A percentile compares a stretch with the other conserved stretches of the same genome.
phyloP scores from a whole-genome alignment of 2,888 invertebrate genomes.

The Digitonthophagus gazella region DNA sequence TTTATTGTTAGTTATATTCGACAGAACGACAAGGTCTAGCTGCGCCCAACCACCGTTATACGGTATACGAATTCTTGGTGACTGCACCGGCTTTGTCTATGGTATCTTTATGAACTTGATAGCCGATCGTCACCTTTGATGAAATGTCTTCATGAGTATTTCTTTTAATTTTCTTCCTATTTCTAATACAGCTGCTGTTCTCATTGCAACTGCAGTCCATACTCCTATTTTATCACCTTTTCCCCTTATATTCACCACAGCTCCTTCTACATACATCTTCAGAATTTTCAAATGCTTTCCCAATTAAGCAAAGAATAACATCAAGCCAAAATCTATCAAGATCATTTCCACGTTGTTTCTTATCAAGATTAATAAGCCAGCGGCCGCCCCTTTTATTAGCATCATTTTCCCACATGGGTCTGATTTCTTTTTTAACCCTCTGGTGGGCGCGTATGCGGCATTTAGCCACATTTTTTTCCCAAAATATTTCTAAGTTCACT shows the following conservation, averaged over 20 bases:
- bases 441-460: no score
- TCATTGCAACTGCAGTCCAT: constrained; percentile 87
- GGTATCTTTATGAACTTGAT: constrained; percentile 82
- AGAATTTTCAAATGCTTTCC: constrained; percentile 93
- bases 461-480: no score
- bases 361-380: constrained; percentile 86
- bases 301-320: constrained; percentile 84
- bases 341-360: constrained; percentile 71
- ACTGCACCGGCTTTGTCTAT: constrained; percentile 80
- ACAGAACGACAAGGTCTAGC: constrained; percentile 22
- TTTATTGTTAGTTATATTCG: constrained; percentile 13
- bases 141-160: constrained; percentile 72
- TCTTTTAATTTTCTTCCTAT: constrained; percentile 90
- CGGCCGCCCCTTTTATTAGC: constrained; percentile 90
- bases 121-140: constrained; percentile 64
- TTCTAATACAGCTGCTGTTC: constrained; percentile 75
- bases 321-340: constrained; percentile 87
- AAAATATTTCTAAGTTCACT: no score
- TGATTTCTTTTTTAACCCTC: constrained; percentile 84
- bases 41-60: constrained; percentile 51
- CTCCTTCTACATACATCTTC: constrained; percentile 96
- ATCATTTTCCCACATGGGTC: constrained; percentile 96
- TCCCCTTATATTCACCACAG: constrained; percentile 89
- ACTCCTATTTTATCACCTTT: constrained; percentile 89
- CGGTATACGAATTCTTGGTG: constrained; percentile 73